Conservation (phyloP, 2,797 vertebrate species). For the Picus viridis region DNA sequence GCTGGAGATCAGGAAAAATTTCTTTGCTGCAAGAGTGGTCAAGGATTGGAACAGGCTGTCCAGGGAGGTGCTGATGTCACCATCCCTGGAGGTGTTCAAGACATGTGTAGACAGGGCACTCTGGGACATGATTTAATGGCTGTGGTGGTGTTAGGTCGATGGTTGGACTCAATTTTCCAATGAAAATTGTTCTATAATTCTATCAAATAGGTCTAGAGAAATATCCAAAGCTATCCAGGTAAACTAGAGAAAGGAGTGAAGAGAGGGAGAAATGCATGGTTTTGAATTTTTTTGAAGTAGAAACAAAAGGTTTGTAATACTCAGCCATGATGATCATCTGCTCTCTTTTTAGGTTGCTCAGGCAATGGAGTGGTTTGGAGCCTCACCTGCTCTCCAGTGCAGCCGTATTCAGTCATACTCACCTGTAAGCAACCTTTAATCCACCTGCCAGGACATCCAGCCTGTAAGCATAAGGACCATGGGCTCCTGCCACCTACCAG, state of each 20-base stretch:
- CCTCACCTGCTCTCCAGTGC: too few relatives aligned
- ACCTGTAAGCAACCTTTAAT: fast-evolving
- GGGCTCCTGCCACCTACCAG: not conserved
- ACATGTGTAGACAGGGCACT: too few relatives aligned
- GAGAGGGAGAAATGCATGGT: not conserved
- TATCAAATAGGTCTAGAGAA: not conserved
- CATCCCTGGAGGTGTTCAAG: too few relatives aligned
- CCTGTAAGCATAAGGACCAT: not conserved
- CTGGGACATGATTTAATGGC: too few relatives aligned
- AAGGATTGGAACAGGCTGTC: too few relatives aligned
- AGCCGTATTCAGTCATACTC: not conserved
- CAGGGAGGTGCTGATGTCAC: too few relatives aligned
- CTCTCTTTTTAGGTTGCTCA: not conserved
- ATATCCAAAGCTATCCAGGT: not conserved
- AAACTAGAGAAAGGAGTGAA: not conserved
- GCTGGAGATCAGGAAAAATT: too few relatives aligned
- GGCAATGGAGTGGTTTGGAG: not conserved
- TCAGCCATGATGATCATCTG: not conserved
- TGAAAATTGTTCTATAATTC: not conserved
- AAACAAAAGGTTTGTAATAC: not conserved
- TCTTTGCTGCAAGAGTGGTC: too few relatives aligned
- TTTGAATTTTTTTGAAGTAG: not conserved
- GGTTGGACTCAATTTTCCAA: too few relatives aligned
- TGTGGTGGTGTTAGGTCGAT: too few relatives aligned
- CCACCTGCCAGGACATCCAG: not conserved